phyloP scores from a whole-genome alignment of 2,113 vertebrate genomes.

The Corynorhinus townsendii region DNA sequence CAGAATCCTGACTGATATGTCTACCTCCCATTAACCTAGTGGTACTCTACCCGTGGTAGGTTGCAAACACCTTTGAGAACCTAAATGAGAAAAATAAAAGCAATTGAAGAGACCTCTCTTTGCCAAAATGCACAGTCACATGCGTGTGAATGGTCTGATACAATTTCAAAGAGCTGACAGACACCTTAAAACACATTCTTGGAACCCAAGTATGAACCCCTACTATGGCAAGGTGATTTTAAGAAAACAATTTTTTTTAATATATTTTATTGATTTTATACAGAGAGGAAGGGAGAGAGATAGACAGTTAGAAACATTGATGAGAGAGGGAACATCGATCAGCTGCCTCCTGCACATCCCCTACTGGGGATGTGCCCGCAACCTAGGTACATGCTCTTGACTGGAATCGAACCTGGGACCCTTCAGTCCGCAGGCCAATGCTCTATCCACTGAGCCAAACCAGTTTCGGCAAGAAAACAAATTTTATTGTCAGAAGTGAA shows the following conservation, averaged over 20 bases:
- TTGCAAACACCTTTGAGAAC: constrained; percentile 13
- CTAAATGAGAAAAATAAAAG: background rate
- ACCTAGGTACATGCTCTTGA: too few relatives aligned
- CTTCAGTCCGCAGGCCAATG: too few relatives aligned
- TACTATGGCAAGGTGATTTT: background rate
- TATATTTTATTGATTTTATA: too few relatives aligned
- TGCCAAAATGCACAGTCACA: background rate
- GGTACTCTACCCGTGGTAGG: background rate
- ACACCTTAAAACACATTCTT: background rate
- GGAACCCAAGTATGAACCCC: background rate
- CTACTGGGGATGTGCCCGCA: too few relatives aligned
- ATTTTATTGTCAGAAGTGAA: background rate
- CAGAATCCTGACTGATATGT: constrained; percentile 10
- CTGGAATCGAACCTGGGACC: too few relatives aligned
- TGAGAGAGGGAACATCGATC: too few relatives aligned
- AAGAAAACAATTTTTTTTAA: background rate
- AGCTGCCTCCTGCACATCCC: too few relatives aligned
- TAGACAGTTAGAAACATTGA: too few relatives aligned
- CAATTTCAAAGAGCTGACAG: background rate
- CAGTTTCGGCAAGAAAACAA: background rate
- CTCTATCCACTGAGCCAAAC: too few relatives aligned
- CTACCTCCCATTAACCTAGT: constrained; percentile 28
- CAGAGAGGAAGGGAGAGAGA: too few relatives aligned
- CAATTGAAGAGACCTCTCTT: background rate
- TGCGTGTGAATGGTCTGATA: background rate